Base-by-base conservation (phyloP, 2,888 invertebrate species). In the Acleris emargana region DNA sequence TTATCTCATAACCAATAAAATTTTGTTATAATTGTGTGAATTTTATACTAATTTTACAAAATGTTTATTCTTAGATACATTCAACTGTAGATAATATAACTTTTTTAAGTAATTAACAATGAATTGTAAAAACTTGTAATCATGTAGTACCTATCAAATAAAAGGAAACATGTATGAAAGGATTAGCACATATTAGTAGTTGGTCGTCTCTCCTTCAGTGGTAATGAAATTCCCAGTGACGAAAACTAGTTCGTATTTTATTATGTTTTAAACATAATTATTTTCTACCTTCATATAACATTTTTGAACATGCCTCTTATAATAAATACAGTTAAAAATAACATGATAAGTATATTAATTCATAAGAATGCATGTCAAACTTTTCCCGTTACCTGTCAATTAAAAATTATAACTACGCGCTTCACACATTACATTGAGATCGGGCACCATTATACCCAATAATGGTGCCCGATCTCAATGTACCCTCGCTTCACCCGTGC, bases 221-320 rank as follows among this genome's bases (percentile, higher is more conserved):
- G 51, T 57, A 52, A 60, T 66, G 57, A 61, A 66, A 57, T 66
- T 61, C 38, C 54, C 42, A 57, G 66, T 66, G 51, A 61, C 47
- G 20, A 57, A 57, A 63, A 61, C 57, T 51, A 61, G 51, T 61
- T 47, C 60, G 60, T 66, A 66, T 57, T 60, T 60, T 55, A 55
- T 64, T 58, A 62, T 64, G 60, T 66, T 66, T 60, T 51, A 32
- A 66, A 61, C 61, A 58, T 52, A 60, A 67, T 67, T 58, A 62
- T 67, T 67, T 67, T 67, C 53, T 67, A 67, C 62, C 62, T 67
- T 67, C 62, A 54, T 67, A 67, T 62, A 53, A 58, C 62, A 62
- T 62, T 62, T 67, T 67, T 58, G 47, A 62, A 61, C 51, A 66
- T 55, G 66, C 43, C 59, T 59, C 58, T 66, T 66, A 51, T 61